Percentiles rank a stretch among this genome's conserved stretches.
Conservation (phyloP, 2,888 invertebrate species). For the Drosophila tripunctata region DNA sequence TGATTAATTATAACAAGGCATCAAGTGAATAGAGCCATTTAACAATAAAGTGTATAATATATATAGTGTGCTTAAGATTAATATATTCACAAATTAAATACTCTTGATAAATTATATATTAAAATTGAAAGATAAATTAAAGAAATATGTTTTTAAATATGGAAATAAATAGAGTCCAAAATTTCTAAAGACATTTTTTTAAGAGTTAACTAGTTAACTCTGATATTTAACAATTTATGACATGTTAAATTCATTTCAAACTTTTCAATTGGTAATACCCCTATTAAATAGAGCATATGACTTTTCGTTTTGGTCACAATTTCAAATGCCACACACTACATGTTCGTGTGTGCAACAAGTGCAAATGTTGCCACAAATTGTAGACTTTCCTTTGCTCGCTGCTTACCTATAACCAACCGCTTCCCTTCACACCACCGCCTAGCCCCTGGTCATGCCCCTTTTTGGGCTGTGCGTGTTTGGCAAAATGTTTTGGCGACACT, state of each 20-base stretch:
- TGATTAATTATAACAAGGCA: slow-evolving; percentile 36
- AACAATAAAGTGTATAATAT: not conserved
- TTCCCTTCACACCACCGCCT: not conserved
- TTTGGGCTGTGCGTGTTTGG: slow-evolving; percentile 54
- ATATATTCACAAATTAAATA: no score
- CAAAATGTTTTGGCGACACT: slow-evolving; percentile 80
- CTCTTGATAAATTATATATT: no score
- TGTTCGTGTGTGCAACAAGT: slow-evolving; percentile 68
- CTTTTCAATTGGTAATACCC: slow-evolving; percentile 9
- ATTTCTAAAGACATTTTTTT: no score
- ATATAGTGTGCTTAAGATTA: not conserved
- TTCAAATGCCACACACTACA: slow-evolving; percentile 65
- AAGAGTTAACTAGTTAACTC: no score
- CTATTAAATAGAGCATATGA: slow-evolving; percentile 5
- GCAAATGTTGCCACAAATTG: slow-evolving; percentile 44
- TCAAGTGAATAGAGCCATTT: slow-evolving; percentile 21
- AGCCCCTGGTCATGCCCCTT: not conserved
- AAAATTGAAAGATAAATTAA: no score
- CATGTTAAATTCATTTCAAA: no score
- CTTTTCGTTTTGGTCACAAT: slow-evolving; percentile 26
- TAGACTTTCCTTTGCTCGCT: slow-evolving; percentile 2
- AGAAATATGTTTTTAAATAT: no score
- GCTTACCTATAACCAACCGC: not conserved
- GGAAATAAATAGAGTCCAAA: no score
- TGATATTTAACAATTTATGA: no score